These are phyloP conservation scores for Amaurobius ferox DNA, from an alignment of 2,888 invertebrate genomes.

Conservation along the genomic window DNA sequence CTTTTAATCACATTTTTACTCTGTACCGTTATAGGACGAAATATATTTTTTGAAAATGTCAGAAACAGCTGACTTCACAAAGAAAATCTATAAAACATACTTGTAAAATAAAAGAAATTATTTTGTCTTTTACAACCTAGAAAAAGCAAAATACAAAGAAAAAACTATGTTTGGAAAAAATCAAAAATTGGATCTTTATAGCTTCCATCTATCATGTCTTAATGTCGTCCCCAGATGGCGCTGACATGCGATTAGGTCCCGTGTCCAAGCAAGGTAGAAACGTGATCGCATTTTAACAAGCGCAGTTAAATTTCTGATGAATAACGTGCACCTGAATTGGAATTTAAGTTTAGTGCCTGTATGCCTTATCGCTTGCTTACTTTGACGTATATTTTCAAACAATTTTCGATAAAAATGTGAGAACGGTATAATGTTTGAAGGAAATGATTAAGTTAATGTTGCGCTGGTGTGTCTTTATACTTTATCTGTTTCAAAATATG, in stretches of 20 bases:
- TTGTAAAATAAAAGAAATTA: too few relatives aligned
- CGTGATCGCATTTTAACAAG: conserved; percentile 55
- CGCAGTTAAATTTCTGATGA: conserved; percentile 59
- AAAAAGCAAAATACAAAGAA: conserved; percentile 23
- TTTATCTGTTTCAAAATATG: too few relatives aligned
- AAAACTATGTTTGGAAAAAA: conserved; percentile 8
- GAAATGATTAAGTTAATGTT: neutral
- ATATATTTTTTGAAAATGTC: too few relatives aligned
- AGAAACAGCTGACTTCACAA: too few relatives aligned
- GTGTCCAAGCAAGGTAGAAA: neutral
- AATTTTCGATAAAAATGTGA: neutral
- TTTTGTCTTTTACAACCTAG: neutral
- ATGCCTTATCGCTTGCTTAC: neutral
- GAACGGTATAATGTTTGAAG: neutral
- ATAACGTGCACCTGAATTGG: conserved; percentile 8
- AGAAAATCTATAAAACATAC: too few relatives aligned
- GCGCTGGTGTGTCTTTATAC: too few relatives aligned
- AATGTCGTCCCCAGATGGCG: conserved; percentile 63
- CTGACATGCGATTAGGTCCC: conserved; percentile 44
- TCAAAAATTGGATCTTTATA: conserved; percentile 24
- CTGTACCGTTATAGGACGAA: too few relatives aligned
- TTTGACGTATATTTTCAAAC: neutral
- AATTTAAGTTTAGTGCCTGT: conserved; percentile 18
- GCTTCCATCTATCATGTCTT: conserved; percentile 53
- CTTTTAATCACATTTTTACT: too few relatives aligned